A percentile compares a stretch with the other conserved stretches of the same genome.
Evolutionary conservation across 2,797 vertebrate species (phyloP).

Genomic region (Syndactyla subalaris): DNA sequence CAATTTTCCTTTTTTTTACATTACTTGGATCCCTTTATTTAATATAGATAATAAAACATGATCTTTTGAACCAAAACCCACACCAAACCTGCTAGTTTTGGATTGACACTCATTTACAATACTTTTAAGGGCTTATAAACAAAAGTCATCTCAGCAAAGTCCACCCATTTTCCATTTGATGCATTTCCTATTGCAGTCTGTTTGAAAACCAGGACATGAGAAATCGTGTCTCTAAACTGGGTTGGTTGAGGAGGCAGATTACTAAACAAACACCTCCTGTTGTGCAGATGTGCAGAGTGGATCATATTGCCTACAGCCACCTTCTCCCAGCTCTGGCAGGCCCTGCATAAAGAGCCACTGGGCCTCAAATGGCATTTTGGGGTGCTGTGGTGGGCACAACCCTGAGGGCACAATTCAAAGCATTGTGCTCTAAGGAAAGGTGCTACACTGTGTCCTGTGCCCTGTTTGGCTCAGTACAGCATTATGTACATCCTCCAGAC

Average conservation of each 20-base stretch:
- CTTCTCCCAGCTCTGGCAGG: not conserved
- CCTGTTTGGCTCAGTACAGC: accelerated
- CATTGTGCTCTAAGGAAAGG: not conserved
- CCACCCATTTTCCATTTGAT: not conserved
- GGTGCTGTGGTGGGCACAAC: not conserved
- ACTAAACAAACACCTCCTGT: not conserved
- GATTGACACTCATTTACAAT: not conserved
- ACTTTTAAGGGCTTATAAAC: not conserved
- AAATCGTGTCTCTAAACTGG: not conserved
- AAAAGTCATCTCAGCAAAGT: not conserved
- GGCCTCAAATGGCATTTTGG: not conserved
- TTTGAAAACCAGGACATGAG: not conserved
- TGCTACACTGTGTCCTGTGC: accelerated
- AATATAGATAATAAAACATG: not conserved
- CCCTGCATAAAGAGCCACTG: not conserved
- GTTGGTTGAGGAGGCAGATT: not conserved
- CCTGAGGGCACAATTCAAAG: not conserved
- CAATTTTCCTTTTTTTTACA: not conserved
- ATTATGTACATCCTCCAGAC: not conserved
- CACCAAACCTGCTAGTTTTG: not conserved
- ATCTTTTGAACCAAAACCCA: not conserved
- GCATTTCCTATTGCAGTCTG: not conserved
- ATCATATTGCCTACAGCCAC: too few species aligned
- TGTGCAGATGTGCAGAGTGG: not conserved
- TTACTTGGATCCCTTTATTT: not conserved